phyloP scores from a whole-genome alignment of 2,113 vertebrate species.

The Dissostichus mawsoni region DNA sequence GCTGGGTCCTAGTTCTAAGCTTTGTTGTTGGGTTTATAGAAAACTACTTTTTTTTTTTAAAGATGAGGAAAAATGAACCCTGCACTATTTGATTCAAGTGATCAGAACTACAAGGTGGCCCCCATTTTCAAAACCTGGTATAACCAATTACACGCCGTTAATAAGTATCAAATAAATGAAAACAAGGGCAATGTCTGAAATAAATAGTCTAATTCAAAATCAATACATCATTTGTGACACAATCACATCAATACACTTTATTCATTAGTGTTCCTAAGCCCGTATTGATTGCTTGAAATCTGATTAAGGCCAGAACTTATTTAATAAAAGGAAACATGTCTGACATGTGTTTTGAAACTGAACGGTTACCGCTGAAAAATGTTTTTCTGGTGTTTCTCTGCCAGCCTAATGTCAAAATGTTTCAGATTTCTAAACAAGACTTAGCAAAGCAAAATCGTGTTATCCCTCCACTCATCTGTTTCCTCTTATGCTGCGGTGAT shows the following conservation, averaged over 20 bases:
- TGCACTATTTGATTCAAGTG: conserved; percentile 28
- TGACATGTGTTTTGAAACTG: conserved; percentile 38
- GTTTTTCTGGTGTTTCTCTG: conserved; percentile 38
- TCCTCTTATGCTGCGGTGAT: conserved; percentile 56
- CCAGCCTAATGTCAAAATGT: conserved; percentile 43
- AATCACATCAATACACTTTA: conserved; percentile 12
- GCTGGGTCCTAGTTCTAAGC: conserved; percentile 20
- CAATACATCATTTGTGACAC: conserved; percentile 33
- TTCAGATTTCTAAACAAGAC: conserved; percentile 42
- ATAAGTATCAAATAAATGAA: conserved; percentile 46
- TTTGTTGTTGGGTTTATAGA: no score
- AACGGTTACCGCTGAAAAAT: conserved; percentile 20
- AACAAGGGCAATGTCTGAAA: neutral
- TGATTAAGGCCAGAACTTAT: conserved; percentile 10
- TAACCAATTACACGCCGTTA: conserved; percentile 25
- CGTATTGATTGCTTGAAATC: neutral
- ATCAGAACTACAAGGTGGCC: conserved; percentile 41
- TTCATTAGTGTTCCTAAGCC: conserved; percentile 31
- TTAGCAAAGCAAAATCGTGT: conserved; percentile 37
- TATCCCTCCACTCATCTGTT: conserved; percentile 55
- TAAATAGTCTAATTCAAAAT: neutral
- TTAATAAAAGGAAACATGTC: conserved; percentile 37
- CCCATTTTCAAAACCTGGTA: neutral
- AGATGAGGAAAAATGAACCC: conserved; percentile 8
- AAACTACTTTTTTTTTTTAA: no score